phyloP scores from a whole-genome alignment of 2,113 vertebrate species.

The Phainopepla nitens region DNA sequence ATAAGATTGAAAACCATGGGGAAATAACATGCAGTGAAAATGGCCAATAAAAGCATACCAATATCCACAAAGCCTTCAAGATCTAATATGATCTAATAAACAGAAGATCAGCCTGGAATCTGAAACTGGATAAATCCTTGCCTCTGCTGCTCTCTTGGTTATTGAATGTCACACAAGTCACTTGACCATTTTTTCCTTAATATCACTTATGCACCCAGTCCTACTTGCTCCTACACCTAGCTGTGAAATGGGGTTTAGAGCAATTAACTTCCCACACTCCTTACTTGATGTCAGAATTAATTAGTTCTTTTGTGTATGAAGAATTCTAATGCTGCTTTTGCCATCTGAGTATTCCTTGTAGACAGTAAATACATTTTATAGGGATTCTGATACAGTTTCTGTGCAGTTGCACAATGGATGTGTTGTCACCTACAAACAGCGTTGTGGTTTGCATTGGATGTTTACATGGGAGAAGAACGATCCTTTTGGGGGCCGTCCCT shows the following conservation, averaged over 20 bases:
- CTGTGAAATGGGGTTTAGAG: not conserved
- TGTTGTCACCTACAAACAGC: not conserved
- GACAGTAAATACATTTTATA: not conserved
- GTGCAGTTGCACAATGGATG: not conserved
- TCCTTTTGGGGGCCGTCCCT: not conserved
- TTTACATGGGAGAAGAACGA: not conserved
- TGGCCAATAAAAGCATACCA: not conserved
- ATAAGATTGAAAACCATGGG: not conserved
- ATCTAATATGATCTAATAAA: conserved; percentile 21
- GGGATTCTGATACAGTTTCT: not conserved
- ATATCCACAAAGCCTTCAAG: not conserved
- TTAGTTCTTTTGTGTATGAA: not conserved
- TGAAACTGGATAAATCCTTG: not conserved
- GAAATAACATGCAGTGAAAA: conserved; percentile 5
- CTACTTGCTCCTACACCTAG: not conserved
- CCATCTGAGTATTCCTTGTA: not conserved
- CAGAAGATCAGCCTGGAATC: not conserved
- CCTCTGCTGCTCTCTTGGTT: not conserved
- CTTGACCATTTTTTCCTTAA: not conserved
- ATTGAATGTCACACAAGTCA: not conserved
- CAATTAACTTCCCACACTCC: not conserved
- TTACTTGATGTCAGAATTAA: conserved; percentile 23
- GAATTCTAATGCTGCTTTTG: not conserved
- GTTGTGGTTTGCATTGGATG: not conserved
- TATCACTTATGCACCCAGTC: not conserved